These are phyloP conservation scores for Corydoras maculifer DNA, from an alignment of 2,113 vertebrate genomes.

Conservation along the genomic window DNA sequence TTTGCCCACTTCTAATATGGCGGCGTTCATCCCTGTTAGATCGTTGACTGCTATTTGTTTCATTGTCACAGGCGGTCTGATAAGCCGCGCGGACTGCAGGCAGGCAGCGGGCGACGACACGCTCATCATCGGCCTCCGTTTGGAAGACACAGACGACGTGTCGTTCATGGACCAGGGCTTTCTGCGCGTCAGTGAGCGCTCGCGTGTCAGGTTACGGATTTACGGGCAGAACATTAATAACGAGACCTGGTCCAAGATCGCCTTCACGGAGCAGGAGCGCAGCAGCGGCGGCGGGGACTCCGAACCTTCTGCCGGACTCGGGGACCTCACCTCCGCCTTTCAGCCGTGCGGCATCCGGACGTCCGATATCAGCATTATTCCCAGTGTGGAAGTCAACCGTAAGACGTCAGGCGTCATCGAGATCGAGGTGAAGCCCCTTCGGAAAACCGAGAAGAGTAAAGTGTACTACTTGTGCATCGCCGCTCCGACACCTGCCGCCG, in stretches of 20 bases:
- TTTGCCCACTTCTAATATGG: conserved; percentile 48
- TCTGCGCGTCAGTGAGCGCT: conserved; percentile 44
- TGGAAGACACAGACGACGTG: conserved; percentile 44
- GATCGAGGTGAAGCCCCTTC: conserved; percentile 42
- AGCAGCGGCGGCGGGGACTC: conserved; percentile 9
- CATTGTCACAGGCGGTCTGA: conserved; percentile 39
- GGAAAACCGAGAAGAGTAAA: conserved; percentile 46
- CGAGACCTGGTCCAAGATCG: conserved; percentile 48
- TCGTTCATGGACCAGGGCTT: conserved; percentile 41
- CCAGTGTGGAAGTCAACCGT: conserved; percentile 33
- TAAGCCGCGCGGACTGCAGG: conserved; percentile 27
- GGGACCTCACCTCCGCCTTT: conserved; percentile 14
- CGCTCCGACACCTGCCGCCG: conserved; percentile 7
- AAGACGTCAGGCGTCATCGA: conserved; percentile 42
- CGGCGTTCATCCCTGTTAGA: conserved; percentile 45
- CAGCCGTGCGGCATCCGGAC: conserved; percentile 41
- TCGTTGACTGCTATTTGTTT: conserved; percentile 44
- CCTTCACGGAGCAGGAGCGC: conserved; percentile 42
- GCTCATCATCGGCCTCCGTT: conserved; percentile 45
- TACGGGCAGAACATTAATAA: conserved; percentile 49
- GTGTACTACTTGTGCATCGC: conserved; percentile 42
- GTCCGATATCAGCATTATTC: conserved; percentile 41
- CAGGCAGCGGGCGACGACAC: conserved; percentile 34
- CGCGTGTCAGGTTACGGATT: conserved; percentile 43
- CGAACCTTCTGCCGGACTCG: conserved; percentile 14